Percentiles rank a stretch among this genome's conserved stretches.
Evolutionary conservation across 2,888 invertebrate genomes (phyloP).

Genomic region (Julus scanicus): DNA sequence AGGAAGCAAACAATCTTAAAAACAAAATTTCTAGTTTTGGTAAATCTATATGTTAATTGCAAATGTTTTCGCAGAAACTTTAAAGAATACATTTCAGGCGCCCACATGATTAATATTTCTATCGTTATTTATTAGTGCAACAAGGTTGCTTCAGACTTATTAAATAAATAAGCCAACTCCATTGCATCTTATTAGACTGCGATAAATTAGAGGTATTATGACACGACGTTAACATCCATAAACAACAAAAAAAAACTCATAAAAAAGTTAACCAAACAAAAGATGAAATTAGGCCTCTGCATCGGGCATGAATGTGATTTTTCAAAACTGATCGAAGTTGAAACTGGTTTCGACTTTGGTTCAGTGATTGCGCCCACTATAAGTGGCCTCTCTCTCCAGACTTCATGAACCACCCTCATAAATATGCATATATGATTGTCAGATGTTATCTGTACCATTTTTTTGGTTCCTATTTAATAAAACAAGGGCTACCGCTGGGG

Average conservation of each 20-base stretch:
- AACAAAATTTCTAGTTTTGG: too few relatives aligned
- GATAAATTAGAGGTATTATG: conserved; percentile 9
- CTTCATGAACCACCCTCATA: conserved; percentile 39
- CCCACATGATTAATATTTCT: background rate
- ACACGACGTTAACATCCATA: conserved; percentile 16
- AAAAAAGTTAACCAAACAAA: background rate
- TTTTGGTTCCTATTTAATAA: conserved; percentile 31
- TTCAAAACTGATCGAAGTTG: background rate
- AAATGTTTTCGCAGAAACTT: too few relatives aligned
- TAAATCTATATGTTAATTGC: too few relatives aligned
- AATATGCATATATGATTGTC: background rate
- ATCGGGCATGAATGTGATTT: background rate
- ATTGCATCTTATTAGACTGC: conserved; percentile 31
- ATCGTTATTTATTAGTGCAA: background rate
- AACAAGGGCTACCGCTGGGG: background rate
- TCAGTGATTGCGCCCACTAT: background rate
- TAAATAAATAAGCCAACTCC: conserved; percentile 36
- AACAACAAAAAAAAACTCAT: background rate
- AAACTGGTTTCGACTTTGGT: conserved; percentile 18
- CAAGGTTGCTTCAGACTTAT: background rate
- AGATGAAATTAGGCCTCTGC: background rate
- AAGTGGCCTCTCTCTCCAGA: conserved; percentile 7
- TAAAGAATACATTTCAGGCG: too few relatives aligned
- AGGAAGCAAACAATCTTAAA: too few relatives aligned
- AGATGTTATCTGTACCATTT: background rate